Percentiles rank a stretch among this genome's conserved stretches.
These are phyloP conservation scores for Heliconius sara DNA, from an alignment of 2,888 invertebrate genomes.

Conservation along the genomic window DNA sequence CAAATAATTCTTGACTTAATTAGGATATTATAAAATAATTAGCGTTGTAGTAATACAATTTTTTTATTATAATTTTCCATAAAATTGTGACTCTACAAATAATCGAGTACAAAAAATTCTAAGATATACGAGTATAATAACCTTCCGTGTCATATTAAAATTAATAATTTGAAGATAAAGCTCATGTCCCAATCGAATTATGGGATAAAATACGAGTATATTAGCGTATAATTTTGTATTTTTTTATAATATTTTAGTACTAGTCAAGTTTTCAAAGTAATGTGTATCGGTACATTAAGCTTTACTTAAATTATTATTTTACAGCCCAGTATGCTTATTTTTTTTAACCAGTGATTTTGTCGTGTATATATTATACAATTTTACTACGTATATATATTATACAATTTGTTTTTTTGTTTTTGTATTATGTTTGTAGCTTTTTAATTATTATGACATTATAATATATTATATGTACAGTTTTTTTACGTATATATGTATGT, in stretches of 20 bases:
- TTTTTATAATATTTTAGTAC: conserved; percentile 41
- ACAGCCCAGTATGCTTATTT: conserved; percentile 9
- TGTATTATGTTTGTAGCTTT: conserved; percentile 4
- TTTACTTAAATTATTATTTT: conserved; percentile 52
- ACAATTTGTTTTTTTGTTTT: background rate
- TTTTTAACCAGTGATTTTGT: background rate
- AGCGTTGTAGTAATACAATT: conserved; percentile 26
- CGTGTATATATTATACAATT: too few relatives aligned
- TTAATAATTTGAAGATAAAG: background rate
- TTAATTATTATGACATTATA: background rate
- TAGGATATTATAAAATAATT: conserved; percentile 8
- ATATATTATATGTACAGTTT: conserved; percentile 20
- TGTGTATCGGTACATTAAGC: conserved; percentile 48
- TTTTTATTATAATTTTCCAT: background rate
- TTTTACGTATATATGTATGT: background rate
- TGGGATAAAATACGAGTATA: background rate
- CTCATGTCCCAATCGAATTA: background rate
- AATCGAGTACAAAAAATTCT: background rate
- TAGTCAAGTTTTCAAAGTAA: conserved; percentile 46
- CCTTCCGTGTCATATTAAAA: conserved; percentile 15
- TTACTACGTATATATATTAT: background rate
- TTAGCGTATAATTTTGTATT: conserved; percentile 22
- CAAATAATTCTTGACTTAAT: conserved; percentile 56
- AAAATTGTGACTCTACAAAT: background rate
- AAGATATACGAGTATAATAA: background rate